Conservation (phyloP, 2,113 vertebrate genomes). For the Calyptommatus sinebrachiatus region DNA sequence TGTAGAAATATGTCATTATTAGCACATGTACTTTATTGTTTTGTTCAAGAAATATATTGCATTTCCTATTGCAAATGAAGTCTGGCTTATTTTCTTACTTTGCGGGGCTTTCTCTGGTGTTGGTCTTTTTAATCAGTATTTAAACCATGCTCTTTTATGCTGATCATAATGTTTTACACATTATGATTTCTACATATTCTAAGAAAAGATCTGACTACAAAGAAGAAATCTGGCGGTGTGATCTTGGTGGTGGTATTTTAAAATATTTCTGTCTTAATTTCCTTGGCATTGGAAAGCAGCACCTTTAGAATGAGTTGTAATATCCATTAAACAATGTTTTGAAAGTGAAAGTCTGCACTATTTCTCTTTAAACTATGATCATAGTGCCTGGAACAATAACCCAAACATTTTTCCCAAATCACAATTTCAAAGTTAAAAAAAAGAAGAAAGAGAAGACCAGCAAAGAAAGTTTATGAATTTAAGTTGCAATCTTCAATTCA, state of each 20-base stretch:
- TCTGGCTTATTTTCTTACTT: background rate
- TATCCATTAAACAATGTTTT: background rate
- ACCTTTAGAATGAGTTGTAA: slow-evolving; percentile 19
- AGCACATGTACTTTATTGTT: background rate
- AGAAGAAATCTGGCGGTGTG: slow-evolving; percentile 1
- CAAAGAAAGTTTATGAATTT: background rate
- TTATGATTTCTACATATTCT: slow-evolving; percentile 1
- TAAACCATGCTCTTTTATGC: background rate
- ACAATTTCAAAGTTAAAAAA: slow-evolving; percentile 6
- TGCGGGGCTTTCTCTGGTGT: background rate
- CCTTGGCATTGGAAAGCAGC: slow-evolving; percentile 16
- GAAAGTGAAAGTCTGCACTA: background rate
- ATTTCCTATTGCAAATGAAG: background rate
- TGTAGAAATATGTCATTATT: background rate
- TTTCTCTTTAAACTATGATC: background rate
- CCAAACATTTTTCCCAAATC: background rate
- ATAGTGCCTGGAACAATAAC: background rate
- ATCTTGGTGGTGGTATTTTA: background rate
- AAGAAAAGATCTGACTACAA: background rate
- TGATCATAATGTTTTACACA: background rate
- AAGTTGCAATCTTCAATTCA: background rate
- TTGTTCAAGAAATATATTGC: background rate
- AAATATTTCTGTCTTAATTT: background rate
- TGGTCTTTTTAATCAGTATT: background rate
- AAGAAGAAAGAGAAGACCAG: background rate